Evolutionary conservation across 2,797 vertebrate species (phyloP), one percentile per base, ranked within the genome.

Genomic region (Coreius guichenoti): DNA sequence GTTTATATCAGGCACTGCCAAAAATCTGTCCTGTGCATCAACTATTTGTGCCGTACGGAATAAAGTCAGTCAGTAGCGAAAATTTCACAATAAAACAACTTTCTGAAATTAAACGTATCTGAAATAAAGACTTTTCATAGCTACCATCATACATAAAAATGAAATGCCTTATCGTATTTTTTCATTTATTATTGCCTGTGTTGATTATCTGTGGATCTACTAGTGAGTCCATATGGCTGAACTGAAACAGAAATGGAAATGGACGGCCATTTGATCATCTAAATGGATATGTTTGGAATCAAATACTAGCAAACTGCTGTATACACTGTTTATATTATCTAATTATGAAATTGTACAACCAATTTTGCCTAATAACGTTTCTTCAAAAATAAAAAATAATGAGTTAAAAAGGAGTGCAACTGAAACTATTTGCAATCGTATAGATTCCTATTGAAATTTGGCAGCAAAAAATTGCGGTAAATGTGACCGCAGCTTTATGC

Each of bases 121-220:
- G 29, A 67, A 74, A 74, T 7, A 74, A 77, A 19, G 79, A 45
- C 17, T 17, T 72, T 33, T 85, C 16, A 26, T 56, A 76, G 58
- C 31, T 65, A 65, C 16, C 31, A 49, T 72, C 43, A 67, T 26
- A 33, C 65, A 26, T 21, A 65, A 72, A 86, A 72, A 83, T 56
- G 43, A 65, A 85, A 88, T 67, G 77, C 65, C 65, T 86, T 26
- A 39, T 84, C n/a, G 61, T n/a, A 74, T 65, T 23, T 51, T 75
- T 56, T 51, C 6, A 61, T 45, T 73, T 51, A 65, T 75, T 86
- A 84, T 88, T 84, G 85, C 74, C 87, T 74, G 67, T 77, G 77
- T 47, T 26, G 49, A 78, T 73, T 58, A 72, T 85, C 47, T 51
- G 69, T 33, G 68, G 54, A 14, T 82, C 13, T 33, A 23, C 13